Evolutionary conservation across 2,888 invertebrate genomes (phyloP).

Genomic region (Nomada ruficornis): DNA sequence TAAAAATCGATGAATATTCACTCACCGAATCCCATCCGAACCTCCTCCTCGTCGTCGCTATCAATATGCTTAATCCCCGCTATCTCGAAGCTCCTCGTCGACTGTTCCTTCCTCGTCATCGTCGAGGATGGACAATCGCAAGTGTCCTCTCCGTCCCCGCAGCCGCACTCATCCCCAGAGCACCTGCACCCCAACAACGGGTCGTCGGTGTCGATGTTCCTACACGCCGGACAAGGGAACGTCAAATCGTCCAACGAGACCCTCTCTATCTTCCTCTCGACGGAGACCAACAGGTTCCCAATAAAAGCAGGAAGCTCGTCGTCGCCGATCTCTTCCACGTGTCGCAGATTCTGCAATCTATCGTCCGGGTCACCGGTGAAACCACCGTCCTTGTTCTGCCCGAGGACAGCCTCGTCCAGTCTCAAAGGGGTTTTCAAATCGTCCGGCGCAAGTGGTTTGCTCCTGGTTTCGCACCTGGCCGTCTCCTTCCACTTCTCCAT

Average conservation of each 20-base stretch:
- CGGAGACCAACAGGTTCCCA: constrained; percentile 88
- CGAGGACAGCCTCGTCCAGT: constrained; percentile 75
- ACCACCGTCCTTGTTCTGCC: constrained; percentile 36
- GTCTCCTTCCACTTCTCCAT: constrained; percentile 80
- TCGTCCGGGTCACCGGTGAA: constrained; percentile 46
- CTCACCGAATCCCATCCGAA: constrained; percentile 84
- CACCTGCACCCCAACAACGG: constrained; percentile 82
- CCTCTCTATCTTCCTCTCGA: constrained; percentile 89
- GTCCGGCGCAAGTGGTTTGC: constrained; percentile 75
- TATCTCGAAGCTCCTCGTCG: constrained; percentile 87
- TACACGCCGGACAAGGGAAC: constrained; percentile 86
- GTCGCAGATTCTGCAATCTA: constrained; percentile 61
- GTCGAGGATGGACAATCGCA: constrained; percentile 74
- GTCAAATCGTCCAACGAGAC: constrained; percentile 88
- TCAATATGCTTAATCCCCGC: constrained; percentile 90
- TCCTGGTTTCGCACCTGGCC: constrained; percentile 75
- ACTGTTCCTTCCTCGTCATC: constrained; percentile 79
- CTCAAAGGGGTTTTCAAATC: constrained; percentile 79
- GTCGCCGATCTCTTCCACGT: constrained; percentile 81
- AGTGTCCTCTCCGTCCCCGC: constrained; percentile 73
- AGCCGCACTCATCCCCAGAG: constrained; percentile 79
- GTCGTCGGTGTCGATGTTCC: constrained; percentile 82
- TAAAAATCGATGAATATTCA: constrained; percentile 28
- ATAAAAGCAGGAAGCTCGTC: constrained; percentile 88
- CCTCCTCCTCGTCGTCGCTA: constrained; percentile 89